Percentiles rank a stretch among this genome's conserved stretches.
Conservation (phyloP, 1,140 invertebrate species). For the Epicauta chinensis region DNA sequence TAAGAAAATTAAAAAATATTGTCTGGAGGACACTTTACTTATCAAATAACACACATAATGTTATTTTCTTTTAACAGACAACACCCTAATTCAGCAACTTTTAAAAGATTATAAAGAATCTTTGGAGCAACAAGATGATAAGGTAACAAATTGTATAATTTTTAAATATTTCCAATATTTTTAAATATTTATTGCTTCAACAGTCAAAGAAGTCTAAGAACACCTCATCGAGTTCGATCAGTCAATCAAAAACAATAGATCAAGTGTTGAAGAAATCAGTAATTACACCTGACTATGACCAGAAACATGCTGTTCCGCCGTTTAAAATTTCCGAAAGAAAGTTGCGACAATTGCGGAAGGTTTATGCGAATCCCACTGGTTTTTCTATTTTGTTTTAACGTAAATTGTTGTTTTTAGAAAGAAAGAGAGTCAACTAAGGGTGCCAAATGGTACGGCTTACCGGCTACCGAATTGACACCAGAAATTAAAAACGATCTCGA, state of each 20-base stretch:
- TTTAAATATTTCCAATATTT: too few relatives aligned
- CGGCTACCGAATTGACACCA: constrained; percentile 79
- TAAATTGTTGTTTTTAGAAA: constrained; percentile 39
- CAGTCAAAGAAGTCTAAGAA: too few relatives aligned
- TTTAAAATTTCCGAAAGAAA: constrained; percentile 54
- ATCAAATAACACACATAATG: too few relatives aligned
- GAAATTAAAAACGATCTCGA: constrained; percentile 82
- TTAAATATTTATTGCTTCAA: too few relatives aligned
- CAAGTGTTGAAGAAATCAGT: constrained; percentile 58
- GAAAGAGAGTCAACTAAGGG: constrained; percentile 74
- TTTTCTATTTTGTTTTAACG: constrained; percentile 6
- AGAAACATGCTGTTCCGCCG: constrained; percentile 52
- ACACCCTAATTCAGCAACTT: constrained; percentile 17
- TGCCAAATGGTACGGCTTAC: constrained; percentile 79
- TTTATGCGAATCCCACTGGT: constrained; percentile 37
- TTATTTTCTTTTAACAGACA: too few relatives aligned
- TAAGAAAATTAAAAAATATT: constrained; percentile 9
- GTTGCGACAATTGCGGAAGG: constrained; percentile 54
- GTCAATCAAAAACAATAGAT: constrained; percentile 41
- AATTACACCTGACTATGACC: constrained; percentile 60
- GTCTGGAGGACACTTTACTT: background rate
- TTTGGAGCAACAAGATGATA: too few relatives aligned
- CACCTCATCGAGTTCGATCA: background rate
- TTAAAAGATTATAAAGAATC: constrained; percentile 24
- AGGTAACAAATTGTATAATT: too few relatives aligned